Evolutionary conservation across 23 tunicate species (phyloP).

Genomic region (Trididemnum nubilum): DNA sequence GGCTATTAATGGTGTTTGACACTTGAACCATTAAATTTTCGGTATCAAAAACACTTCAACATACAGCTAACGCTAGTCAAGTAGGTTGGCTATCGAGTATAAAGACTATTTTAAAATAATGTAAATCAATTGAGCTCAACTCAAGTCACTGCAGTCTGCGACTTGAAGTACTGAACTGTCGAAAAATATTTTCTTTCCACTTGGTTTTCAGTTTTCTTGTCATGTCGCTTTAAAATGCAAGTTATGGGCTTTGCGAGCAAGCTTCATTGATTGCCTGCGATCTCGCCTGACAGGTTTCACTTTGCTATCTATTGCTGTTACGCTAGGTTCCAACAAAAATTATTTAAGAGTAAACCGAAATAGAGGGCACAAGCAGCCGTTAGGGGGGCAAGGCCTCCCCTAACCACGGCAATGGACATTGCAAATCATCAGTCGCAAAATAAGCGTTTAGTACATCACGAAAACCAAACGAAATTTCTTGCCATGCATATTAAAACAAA

Average conservation of each 20-base stretch:
- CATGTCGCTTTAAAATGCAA: constrained; percentile 4
- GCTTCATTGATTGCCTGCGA: constrained; percentile 19
- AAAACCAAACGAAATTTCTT: too few species aligned
- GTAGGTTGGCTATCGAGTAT: not conserved
- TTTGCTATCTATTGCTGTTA: too few species aligned
- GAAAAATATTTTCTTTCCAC: constrained; percentile 9
- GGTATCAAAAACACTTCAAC: not conserved
- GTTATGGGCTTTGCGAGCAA: constrained; percentile 13
- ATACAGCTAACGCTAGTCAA: not conserved
- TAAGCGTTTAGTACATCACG: too few species aligned
- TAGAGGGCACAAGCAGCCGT: too few species aligned
- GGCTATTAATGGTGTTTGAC: not conserved
- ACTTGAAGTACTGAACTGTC: constrained; percentile 12
- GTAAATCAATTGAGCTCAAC: constrained; percentile 6
- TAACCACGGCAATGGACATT: too few species aligned
- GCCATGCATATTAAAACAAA: too few species aligned
- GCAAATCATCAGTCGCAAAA: too few species aligned
- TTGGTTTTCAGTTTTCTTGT: constrained; percentile 17
- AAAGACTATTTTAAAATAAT: not conserved
- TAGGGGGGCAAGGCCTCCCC: too few species aligned
- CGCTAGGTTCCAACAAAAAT: too few species aligned
- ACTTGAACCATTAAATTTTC: not conserved
- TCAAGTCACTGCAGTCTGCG: constrained; percentile 19
- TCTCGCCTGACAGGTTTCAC: constrained; percentile 16
- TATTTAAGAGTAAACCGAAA: too few species aligned